Evolutionary conservation across 2,888 invertebrate genomes (phyloP).

Genomic region (Uloborus plumipes): DNA sequence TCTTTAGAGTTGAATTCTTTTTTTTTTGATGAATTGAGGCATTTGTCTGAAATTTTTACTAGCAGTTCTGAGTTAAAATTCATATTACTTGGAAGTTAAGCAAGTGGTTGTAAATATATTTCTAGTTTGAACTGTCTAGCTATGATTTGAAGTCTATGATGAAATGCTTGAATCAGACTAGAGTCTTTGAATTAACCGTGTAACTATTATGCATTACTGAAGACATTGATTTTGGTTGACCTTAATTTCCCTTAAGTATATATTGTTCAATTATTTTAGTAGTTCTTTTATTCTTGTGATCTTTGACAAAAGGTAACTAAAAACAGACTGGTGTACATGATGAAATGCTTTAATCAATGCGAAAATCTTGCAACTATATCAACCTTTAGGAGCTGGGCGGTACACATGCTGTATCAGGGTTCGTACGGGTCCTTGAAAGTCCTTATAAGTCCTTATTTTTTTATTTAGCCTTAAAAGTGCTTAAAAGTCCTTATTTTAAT

Average conservation of each 20-base stretch:
- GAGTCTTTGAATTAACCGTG: slow-evolving; percentile 23
- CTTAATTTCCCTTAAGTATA: background rate
- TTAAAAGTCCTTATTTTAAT: too few species aligned
- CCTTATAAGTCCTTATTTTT: too few species aligned
- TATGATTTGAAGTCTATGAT: slow-evolving; percentile 4
- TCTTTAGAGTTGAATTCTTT: background rate
- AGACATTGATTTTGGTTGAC: background rate
- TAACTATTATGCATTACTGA: slow-evolving; percentile 10
- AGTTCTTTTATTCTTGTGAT: too few species aligned
- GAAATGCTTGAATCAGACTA: slow-evolving; percentile 30
- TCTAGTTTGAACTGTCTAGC: background rate
- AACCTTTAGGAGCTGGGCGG: too few species aligned
- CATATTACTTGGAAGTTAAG: background rate
- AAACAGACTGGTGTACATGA: slow-evolving; percentile 2
- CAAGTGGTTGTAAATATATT: too few species aligned
- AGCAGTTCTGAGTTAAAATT: background rate
- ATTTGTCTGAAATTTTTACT: slow-evolving; percentile 20
- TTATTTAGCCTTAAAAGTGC: too few species aligned
- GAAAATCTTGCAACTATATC: too few species aligned
- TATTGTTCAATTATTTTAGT: too few species aligned
- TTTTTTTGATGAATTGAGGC: slow-evolving; percentile 8
- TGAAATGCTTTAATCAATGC: slow-evolving; percentile 49
- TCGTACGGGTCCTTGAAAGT: too few species aligned
- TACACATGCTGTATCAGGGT: too few species aligned
- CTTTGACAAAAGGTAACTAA: too few species aligned